Evolutionary conservation across 1,140 invertebrate genomes (phyloP), one percentile per base, ranked within the genome.

Genomic region (Rhopalosiphum padi): DNA sequence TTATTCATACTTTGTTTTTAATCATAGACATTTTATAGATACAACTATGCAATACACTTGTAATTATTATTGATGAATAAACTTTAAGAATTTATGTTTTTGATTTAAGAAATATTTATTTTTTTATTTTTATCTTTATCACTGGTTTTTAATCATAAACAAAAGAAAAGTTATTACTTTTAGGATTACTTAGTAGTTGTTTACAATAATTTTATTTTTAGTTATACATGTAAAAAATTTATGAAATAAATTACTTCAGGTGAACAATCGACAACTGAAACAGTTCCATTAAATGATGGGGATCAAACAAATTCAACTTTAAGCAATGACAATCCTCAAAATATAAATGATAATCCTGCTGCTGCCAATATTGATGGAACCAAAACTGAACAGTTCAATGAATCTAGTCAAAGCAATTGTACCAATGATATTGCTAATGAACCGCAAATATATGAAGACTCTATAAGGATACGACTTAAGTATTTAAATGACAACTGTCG

Each of bases 401-500:
- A 46, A 85, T 91, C 51, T 53, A 94, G 83, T 91, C 83, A 90
- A 68, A 68, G 60, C 7, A n/a, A 11, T 91, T 35, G n/a, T 55
- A 55, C 82, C 25, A 41, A 91, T 60, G 83, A 68, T 82, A 30
- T 35, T 82, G 22, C 30, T 25, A 43, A 43, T 91, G 68, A 91
- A 91, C 51, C 93, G 25, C 60, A 94, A n/a, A 9, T 37, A 25
- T 93, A 25, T 30, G 94, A 94, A 53, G 96, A 96, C 83, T 95
- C 96, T 93, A 97, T 98, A 94, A 96, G 96, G 77, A 97, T 98
- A 94, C 97, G 97, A 94, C 95, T 99, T 6, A 98, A 98, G 95
- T 98, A 97, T 95, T 96, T 98, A 68, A 98, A 98, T 95, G 98
- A 98, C 94, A 97, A 98, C 86, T 96, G 98, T 94, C 97, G 97